Evolutionary conservation across 2,113 vertebrate species (phyloP), one percentile per base, ranked within the genome.

Genomic region (Upupa epops): DNA sequence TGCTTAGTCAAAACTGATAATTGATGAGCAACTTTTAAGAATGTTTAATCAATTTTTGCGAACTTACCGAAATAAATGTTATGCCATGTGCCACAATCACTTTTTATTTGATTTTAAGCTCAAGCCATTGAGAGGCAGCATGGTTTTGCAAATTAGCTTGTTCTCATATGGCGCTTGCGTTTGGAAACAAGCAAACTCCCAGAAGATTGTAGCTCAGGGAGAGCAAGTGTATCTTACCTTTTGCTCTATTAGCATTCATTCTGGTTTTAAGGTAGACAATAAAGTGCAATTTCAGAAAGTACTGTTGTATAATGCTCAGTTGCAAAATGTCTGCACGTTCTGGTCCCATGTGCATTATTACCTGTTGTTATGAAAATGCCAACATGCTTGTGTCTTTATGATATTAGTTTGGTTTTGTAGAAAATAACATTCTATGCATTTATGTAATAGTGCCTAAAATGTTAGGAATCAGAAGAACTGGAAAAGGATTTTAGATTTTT

Each of bases 211-310:
- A 48, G 9, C 28, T 59, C 16, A 19, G 6, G 63, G 31, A 79
- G 26, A 76, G 28, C 72, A 86, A 51, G 58, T 78, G 17, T 75
- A 48, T 61, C 36, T 71, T 81, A 61, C 7, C 7, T 89, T 80
- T 73, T 66, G 2, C 84, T 79, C 68, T 86, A 1, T 80, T 68
- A 54, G 45, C 45, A 36, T 86, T 92, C 86, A 24, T 49, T 78
- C n/a, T 75, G 13, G 13, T 84, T 92, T 88, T 83, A 83, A 93
- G 22, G 45, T 9, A 36, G 61, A 54, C 40, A 72, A 88, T 78
- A 61, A 78, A 60, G 54, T n/a, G 45, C 42, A 65, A 0, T 65
- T 88, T 90, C 9, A 3, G 26, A 14, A 89, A 88, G 21, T 55
- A 13, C 36, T 69, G 21, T 71, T 81, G 22, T 58, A 29, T 49